Base-by-base conservation (phyloP, 2,888 invertebrate genomes). In the Drosophila macrothrix region DNA sequence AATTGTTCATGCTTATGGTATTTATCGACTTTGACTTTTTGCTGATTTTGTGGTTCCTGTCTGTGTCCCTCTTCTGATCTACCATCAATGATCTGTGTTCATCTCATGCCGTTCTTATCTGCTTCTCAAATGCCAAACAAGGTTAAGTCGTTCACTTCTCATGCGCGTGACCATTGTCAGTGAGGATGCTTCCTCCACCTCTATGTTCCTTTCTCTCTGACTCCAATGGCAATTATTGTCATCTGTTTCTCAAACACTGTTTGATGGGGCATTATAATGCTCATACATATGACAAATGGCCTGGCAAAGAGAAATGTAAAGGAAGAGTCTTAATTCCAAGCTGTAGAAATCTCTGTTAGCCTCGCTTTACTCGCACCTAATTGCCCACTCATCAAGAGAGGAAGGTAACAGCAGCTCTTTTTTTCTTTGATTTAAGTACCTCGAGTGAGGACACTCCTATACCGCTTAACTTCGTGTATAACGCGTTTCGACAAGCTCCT, bases 161-260 rank as follows among this genome's bases (percentile, higher is more conserved):
- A 53, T 75, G 70, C 73, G 76, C 81, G 79, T 76, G 78, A 77
- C 67, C 74, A 74, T 41, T 50, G 56, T 49, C 22, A 65, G 29
- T 35, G 31, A 22, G 55, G 29, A 70, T 63, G 46, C 19, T 64
- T 54, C 56, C 66, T 33, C 39, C 9, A 46, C 25, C 25, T 46
- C 25, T 2, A 9, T 52, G 56, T 29, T 41, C 69, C 59, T 67
- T 69, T 89, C 14, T 28, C 59, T 61, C 60, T 28, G 29, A 69
- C 58, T 70, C 73, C 80, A 82, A 82, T 82, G 82, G 74, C 82
- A 78, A 72, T 60, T 75, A 82, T 84, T 89, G 90, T 84, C 85
- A 89, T 76, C 70, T 55, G 76, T 59, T 62, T 41, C 50, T 43
- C 35, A 54, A 52, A 67, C 50, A 64, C 80, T 73, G 76, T 74